Conservation (phyloP, 2,888 invertebrate species). For the Dioctria linearis region DNA sequence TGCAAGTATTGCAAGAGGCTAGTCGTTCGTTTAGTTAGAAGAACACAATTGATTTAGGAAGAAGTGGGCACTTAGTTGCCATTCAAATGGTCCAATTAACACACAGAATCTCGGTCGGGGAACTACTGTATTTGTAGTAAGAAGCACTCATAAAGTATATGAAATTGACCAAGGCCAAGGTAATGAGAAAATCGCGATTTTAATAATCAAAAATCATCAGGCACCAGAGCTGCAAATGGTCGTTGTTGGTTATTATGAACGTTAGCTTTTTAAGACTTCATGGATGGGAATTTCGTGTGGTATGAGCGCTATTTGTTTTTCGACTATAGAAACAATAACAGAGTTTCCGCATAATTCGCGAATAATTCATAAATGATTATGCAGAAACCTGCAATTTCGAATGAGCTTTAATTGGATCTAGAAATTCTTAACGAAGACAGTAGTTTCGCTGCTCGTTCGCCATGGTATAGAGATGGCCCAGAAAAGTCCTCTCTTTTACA, state of each 20-base stretch:
- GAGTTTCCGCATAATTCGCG: constrained; percentile 26
- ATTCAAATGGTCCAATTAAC: constrained; percentile 37
- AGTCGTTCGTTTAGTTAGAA: background rate
- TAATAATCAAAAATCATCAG: background rate
- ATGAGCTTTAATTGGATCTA: constrained; percentile 29
- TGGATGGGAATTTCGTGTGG: too few species aligned
- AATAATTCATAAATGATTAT: constrained; percentile 34
- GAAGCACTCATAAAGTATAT: constrained; percentile 15
- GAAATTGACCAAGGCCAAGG: constrained; percentile 32
- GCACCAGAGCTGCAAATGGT: background rate
- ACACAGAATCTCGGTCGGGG: constrained; percentile 8
- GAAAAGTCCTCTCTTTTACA: constrained; percentile 34
- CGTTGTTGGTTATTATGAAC: background rate
- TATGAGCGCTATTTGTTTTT: background rate
- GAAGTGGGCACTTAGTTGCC: constrained; percentile 34
- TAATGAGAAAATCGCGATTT: background rate
- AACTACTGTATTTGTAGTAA: background rate
- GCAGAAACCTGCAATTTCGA: constrained; percentile 9
- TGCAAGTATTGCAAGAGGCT: background rate
- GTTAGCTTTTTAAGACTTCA: too few species aligned
- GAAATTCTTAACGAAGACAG: constrained; percentile 22
- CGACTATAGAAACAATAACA: too few species aligned
- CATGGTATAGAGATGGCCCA: constrained; percentile 6
- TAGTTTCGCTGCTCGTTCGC: background rate
- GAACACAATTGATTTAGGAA: background rate